A percentile compares a stretch with the other conserved stretches of the same genome.
Evolutionary conservation across 1,140 invertebrate genomes (phyloP).

Genomic region (Atta texana): DNA sequence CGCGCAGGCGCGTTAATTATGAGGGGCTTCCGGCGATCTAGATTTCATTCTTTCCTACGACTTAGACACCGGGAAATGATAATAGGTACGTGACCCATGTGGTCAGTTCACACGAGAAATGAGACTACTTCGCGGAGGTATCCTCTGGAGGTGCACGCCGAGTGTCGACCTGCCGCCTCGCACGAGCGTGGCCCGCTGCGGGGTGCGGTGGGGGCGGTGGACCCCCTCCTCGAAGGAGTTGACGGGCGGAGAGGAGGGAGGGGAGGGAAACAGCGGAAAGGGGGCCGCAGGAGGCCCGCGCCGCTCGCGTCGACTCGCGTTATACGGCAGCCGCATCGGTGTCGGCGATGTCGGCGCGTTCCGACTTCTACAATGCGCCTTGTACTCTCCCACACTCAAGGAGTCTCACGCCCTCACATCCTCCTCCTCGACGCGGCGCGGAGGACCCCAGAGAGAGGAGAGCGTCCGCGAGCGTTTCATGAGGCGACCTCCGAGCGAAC

Average conservation of each 20-base stretch:
- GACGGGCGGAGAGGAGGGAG: not conserved
- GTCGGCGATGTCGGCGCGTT: conserved; percentile 69
- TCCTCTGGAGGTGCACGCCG: conserved; percentile 45
- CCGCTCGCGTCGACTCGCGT: conserved; percentile 60
- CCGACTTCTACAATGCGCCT: conserved; percentile 84
- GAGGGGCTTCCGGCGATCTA: conserved; percentile 86
- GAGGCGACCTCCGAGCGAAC: conserved; percentile 65
- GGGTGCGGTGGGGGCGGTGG: conserved; percentile 40
- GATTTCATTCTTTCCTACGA: conserved; percentile 86
- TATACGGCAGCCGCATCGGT: conserved; percentile 72
- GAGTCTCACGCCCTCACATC: conserved; percentile 86
- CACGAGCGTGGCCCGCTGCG: conserved; percentile 9
- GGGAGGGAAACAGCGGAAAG: not conserved
- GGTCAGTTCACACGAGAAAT: conserved; percentile 87
- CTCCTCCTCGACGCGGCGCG: conserved; percentile 78
- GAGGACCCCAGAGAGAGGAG: conserved; percentile 62
- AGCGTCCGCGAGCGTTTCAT: conserved; percentile 73
- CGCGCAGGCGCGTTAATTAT: conserved; percentile 85
- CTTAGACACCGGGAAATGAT: conserved; percentile 84
- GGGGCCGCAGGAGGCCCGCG: not conserved
- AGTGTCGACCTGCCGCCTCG: conserved; percentile 23
- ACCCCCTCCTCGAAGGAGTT: not conserved
- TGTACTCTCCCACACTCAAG: conserved; percentile 86
- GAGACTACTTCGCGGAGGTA: conserved; percentile 75
- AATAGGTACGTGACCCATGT: conserved; percentile 87